A percentile compares a stretch with the other conserved stretches of the same genome.
Conservation (phyloP, 2,113 vertebrate genomes). For the Nesoenas mayeri region DNA sequence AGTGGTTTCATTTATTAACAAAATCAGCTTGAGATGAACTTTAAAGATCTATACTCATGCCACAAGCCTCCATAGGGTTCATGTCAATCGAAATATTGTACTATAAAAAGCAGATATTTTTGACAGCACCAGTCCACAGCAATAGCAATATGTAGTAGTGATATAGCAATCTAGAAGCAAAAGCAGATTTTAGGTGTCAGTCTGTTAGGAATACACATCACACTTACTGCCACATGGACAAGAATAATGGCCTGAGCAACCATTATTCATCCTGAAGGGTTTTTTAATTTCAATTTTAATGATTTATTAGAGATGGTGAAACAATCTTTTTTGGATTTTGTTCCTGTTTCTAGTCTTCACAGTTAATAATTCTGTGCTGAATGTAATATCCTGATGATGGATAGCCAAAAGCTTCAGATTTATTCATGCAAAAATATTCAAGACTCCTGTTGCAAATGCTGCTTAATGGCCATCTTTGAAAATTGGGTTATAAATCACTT, state of each 20-base stretch:
- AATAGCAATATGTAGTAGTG: neutral
- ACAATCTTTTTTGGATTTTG: conserved; percentile 41
- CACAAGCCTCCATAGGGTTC: neutral
- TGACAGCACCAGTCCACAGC: neutral
- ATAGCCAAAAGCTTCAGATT: conserved; percentile 45
- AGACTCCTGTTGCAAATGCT: conserved; percentile 44
- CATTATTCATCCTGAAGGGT: conserved; percentile 51
- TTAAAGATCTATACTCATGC: neutral
- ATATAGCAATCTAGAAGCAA: neutral
- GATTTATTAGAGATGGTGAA: conserved; percentile 61
- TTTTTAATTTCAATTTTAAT: conserved; percentile 66
- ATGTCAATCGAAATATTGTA: neutral
- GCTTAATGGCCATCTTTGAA: conserved; percentile 43
- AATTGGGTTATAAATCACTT: conserved; percentile 48
- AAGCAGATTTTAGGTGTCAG: conserved; percentile 34
- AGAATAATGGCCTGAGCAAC: conserved; percentile 37
- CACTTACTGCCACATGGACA: conserved; percentile 30
- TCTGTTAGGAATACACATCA: conserved; percentile 40
- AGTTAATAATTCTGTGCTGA: conserved; percentile 52
- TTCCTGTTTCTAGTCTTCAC: conserved; percentile 45
- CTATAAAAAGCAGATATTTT: neutral
- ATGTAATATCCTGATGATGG: conserved; percentile 16
- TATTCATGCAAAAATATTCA: conserved; percentile 62
- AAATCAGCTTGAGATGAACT: neutral
- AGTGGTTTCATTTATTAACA: conserved; percentile 39